Percentiles rank a stretch among this genome's conserved stretches.
These are phyloP conservation scores for Mesochorus sp. DNA, from an alignment of 2,888 invertebrate species.

Conservation along the genomic window DNA sequence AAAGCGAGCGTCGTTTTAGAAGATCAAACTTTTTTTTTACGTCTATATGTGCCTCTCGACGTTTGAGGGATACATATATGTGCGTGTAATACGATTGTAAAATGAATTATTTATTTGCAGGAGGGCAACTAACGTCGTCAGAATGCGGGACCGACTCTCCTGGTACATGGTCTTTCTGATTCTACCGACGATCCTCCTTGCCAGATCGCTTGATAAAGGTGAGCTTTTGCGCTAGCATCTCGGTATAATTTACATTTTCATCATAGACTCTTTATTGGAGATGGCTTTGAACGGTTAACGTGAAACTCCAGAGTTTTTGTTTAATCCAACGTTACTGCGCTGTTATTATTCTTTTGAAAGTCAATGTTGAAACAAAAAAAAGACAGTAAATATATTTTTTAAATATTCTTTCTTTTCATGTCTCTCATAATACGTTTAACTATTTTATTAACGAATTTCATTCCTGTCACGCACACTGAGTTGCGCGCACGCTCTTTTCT, in stretches of 20 bases:
- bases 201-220: conserved; percentile 82
- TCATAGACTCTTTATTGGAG: too few species aligned
- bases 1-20: too few species aligned
- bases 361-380: background rate
- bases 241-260: background rate
- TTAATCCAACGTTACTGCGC: too few species aligned
- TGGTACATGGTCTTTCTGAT: conserved; percentile 82
- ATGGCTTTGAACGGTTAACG: too few species aligned
- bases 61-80: too few species aligned
- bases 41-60: background rate
- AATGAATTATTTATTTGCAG: conserved; percentile 51
- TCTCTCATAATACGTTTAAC: background rate
- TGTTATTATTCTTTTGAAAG: too few species aligned
- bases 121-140: conserved; percentile 71
- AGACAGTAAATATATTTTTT: background rate
- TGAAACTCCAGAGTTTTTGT: too few species aligned
- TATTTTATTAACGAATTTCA: background rate
- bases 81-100: conserved; percentile 33
- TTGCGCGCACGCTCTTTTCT: background rate
- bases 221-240: conserved; percentile 56
- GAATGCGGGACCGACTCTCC: conserved; percentile 81
- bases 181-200: conserved; percentile 81
- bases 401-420: background rate
- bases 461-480: background rate
- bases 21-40: conserved; percentile 26